Base-by-base conservation (phyloP, 1,140 invertebrate genomes). In the Myzus persicae region DNA sequence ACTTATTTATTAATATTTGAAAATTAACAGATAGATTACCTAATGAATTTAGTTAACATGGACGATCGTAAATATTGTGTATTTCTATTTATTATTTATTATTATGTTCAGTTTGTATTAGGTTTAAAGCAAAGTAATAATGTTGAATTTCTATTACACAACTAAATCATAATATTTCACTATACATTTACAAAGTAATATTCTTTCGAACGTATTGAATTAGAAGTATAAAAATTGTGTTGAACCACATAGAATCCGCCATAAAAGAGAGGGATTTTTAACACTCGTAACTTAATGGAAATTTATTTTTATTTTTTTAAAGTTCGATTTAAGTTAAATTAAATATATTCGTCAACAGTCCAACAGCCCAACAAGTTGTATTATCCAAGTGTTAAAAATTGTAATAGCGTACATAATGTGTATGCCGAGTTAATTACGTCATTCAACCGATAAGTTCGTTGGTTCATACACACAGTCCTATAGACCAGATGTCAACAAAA, bases 401-500 rank as follows among this genome's bases (percentile, higher is more conserved):
- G 24, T 81, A 46, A 67, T 91, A 91, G 54, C 59, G 54, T 91
- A 76, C 26, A 44, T 91, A 76, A 91, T 91, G 67, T 7, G 51
- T 76, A n/a, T 76, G 8, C 42, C 42, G 51, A 91, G 54, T 81
- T 89, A 89, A 90, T 76, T 91, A 44, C 54, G 59, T 91, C 54
- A 91, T 76, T 91, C 51, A 44, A 46, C 90, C 40, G 54, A 76
- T 76, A 31, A 76, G 7, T 91, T 42, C 18, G 51, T 46, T 44
- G n/a, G n/a, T 84, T 82, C 67, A 38, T 48, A 46, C 5, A 92
- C 20, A 48, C n/a, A 6, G 9, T 38, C 40, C 14, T 42, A 24
- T 48, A 84, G 67, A 92, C 76, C 91, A 82, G 76, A 92, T 92
- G 91, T 92, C 91, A 92, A n/a, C 59, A 24, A 89, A 89, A 91